Conservation (phyloP, 2,113 vertebrate species). For the Cervus canadensis region DNA sequence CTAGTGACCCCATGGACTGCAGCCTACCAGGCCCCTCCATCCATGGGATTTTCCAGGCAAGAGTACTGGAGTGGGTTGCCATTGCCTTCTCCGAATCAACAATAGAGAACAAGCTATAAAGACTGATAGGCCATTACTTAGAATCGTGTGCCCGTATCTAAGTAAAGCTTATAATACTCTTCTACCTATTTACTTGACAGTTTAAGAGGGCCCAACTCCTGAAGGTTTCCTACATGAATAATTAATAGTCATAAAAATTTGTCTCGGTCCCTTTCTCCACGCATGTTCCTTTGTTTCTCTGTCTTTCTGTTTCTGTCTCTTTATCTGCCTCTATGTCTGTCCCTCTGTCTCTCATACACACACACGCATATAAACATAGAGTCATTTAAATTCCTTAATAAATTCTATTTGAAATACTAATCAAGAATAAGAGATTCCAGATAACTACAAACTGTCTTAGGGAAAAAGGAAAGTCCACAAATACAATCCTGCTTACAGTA, state of each 20-base stretch:
- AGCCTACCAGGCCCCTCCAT: no score
- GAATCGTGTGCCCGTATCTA: neutral
- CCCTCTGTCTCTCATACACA: neutral
- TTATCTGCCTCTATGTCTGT: neutral
- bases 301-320: neutral
- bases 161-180: neutral
- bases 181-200: neutral
- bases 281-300: neutral
- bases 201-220: neutral
- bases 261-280: neutral
- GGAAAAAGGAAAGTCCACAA: neutral
- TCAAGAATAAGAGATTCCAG: neutral
- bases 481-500: neutral
- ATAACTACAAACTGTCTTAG: neutral
- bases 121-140: neutral
- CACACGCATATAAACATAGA: neutral
- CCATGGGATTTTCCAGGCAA: no score
- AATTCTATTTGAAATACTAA: slow-evolving; percentile 19
- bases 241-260: neutral
- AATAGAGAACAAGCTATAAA: neutral
- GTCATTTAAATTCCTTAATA: neutral
- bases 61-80: no score
- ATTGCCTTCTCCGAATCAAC: neutral
- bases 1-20: no score
- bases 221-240: neutral